A percentile compares a stretch with the other conserved stretches of the same genome.
These are phyloP conservation scores for Eremophila alpestris DNA, from an alignment of 2,797 vertebrate species.

Conservation along the genomic window DNA sequence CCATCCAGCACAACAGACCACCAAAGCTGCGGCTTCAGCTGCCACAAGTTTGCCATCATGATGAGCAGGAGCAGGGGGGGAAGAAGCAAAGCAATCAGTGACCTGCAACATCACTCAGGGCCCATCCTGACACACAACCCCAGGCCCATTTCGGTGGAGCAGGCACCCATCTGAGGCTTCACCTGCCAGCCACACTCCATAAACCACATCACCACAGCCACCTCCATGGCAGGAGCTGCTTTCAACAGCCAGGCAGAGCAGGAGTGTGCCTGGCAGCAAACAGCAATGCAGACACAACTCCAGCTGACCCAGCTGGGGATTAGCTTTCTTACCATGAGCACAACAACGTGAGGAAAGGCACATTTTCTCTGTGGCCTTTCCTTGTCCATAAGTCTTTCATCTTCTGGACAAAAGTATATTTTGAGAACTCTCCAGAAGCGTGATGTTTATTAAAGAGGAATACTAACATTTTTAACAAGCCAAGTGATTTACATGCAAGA, in stretches of 20 bases:
- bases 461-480: conserved; percentile 22
- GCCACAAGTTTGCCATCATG: neutral
- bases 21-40: fast-evolving
- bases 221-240: fast-evolving
- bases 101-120: neutral
- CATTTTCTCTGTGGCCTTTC: neutral
- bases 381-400: neutral
- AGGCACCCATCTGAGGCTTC: neutral
- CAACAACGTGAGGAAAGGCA: neutral
- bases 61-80: fast-evolving
- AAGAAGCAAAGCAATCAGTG: neutral
- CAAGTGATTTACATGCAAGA: conserved; percentile 19
- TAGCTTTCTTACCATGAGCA: neutral
- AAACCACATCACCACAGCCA: neutral
- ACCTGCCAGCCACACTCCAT: neutral
- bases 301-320: neutral
- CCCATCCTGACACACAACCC: neutral
- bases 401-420: neutral
- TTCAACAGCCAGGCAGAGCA: neutral
- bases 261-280: neutral
- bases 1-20: neutral
- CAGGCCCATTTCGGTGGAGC: fast-evolving
- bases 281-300: fast-evolving
- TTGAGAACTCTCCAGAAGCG: neutral
- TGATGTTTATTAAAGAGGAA: conserved; percentile 12